phyloP scores from a whole-genome alignment of 2,797 vertebrate genomes.

The Macropodus opercularis region DNA sequence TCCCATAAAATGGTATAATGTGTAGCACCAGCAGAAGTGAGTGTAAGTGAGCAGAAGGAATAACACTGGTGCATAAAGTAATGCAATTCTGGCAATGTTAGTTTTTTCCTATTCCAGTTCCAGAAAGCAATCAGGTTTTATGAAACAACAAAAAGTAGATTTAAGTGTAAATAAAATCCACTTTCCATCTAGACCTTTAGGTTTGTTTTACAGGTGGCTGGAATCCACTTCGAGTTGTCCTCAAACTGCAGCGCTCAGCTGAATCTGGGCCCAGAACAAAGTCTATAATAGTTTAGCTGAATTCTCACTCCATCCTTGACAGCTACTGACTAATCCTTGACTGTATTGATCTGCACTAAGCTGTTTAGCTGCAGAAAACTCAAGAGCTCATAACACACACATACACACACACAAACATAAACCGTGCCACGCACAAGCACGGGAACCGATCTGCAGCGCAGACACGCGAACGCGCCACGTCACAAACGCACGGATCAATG shows the following conservation, averaged over 20 bases:
- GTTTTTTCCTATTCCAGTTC: no score
- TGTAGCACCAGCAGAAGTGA: background rate
- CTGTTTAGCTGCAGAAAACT: slow-evolving; percentile 47
- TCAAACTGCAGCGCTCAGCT: slow-evolving; percentile 33
- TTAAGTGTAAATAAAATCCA: no score
- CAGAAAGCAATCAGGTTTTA: no score
- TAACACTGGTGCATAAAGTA: no score
- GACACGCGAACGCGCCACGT: slow-evolving; percentile 13
- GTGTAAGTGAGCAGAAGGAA: background rate
- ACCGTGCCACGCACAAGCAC: background rate
- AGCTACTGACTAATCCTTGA: slow-evolving; percentile 47
- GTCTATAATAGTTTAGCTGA: slow-evolving; percentile 46
- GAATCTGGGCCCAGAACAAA: slow-evolving; percentile 35
- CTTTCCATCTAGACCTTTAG: no score
- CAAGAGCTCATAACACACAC: slow-evolving; percentile 23
- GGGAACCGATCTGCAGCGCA: background rate
- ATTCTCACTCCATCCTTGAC: slow-evolving; percentile 51
- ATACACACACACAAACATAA: background rate
- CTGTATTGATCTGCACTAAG: slow-evolving; percentile 57
- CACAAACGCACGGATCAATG: slow-evolving; percentile 53
- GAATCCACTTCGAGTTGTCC: slow-evolving; percentile 18
- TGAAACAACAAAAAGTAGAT: no score
- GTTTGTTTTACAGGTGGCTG: slow-evolving; percentile 1
- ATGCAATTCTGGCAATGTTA: no score
- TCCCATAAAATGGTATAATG: background rate